Evolutionary conservation across 2,797 vertebrate species (phyloP), one percentile per base, ranked within the genome.

Genomic region (Thripadectes ignobilis): DNA sequence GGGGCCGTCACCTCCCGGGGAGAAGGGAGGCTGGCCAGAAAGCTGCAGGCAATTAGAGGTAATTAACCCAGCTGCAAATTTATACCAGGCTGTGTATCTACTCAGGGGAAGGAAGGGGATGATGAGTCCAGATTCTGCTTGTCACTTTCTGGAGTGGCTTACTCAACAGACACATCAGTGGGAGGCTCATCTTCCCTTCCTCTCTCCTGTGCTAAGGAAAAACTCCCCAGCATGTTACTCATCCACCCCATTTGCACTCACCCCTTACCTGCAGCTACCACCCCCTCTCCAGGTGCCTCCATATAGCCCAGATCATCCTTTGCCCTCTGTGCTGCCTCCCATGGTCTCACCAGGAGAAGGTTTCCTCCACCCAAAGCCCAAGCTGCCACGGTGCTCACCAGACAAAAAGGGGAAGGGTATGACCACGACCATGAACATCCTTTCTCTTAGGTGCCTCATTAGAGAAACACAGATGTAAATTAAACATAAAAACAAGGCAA

Each of bases 301-400:
- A 30, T 59, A 62, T 4, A 54, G 2, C 36, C 27, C 74, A 71
- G 48, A 45, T 10, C 18, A 62, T 24, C 14, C 29, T 69, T 21
- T 74, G 4, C 10, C 26, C 27, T 23, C 34, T 66, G 26, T 69
- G 34, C 43, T 69, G 19, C 48, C 16, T 69, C 22, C 45, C 51
- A 24, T 1, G 10, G 17, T 22, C n/a, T 93, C 21, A 2, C 45
- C 27, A 24, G 17, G 38, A 59, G 34, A 13, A 10, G 58, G 2
- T 34, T 68, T 79, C 26, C 18, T 52, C 36, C 43, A 7, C 10
- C 21, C 46, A 23, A 55, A 36, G 27, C 27, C 49, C 3, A 1
- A 65, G 27, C 62, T 81, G 14, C 30, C 39, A 30, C 3, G 0
- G 12, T 0, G 0, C 22, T 41, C 20, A 3, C 19, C 5, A 1